These are phyloP conservation scores for Drosophila murphyi DNA, from an alignment of 1,140 invertebrate species.

Conservation along the genomic window DNA sequence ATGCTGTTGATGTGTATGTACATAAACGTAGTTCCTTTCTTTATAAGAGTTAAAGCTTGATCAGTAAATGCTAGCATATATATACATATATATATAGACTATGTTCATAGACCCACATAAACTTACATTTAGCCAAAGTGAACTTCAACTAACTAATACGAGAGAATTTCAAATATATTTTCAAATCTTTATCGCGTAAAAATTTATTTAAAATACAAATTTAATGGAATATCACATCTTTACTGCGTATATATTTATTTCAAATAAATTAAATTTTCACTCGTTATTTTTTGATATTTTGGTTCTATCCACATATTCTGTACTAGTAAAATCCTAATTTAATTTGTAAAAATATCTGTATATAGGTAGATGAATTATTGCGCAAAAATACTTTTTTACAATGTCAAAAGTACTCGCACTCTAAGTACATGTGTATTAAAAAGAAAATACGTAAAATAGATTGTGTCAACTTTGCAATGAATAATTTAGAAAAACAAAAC, in stretches of 20 bases:
- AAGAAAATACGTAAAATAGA: too few species aligned
- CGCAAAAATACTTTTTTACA: background rate
- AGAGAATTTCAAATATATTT: slow-evolving; percentile 10
- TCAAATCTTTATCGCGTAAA: too few species aligned
- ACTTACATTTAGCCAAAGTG: slow-evolving; percentile 9
- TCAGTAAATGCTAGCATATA: slow-evolving; percentile 21
- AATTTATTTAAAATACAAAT: too few species aligned
- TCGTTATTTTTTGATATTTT: background rate
- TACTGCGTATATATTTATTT: background rate
- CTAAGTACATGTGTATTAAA: too few species aligned
- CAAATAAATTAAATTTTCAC: background rate
- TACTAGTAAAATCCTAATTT: slow-evolving; percentile 4
- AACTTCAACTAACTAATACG: slow-evolving; percentile 41
- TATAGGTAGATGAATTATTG: slow-evolving; percentile 18
- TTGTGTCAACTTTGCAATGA: too few species aligned
- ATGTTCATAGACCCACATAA: background rate
- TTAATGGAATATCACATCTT: too few species aligned
- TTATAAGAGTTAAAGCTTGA: slow-evolving; percentile 56
- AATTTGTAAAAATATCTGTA: slow-evolving; percentile 3
- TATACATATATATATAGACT: slow-evolving; percentile 29
- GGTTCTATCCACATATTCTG: background rate
- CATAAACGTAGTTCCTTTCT: slow-evolving; percentile 70
- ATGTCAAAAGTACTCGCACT: too few species aligned
- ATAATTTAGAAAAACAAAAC: too few species aligned
- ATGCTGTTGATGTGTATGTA: slow-evolving; percentile 59